Conservation (phyloP, 2,113 vertebrate genomes). For the Vulpes vulpes region DNA sequence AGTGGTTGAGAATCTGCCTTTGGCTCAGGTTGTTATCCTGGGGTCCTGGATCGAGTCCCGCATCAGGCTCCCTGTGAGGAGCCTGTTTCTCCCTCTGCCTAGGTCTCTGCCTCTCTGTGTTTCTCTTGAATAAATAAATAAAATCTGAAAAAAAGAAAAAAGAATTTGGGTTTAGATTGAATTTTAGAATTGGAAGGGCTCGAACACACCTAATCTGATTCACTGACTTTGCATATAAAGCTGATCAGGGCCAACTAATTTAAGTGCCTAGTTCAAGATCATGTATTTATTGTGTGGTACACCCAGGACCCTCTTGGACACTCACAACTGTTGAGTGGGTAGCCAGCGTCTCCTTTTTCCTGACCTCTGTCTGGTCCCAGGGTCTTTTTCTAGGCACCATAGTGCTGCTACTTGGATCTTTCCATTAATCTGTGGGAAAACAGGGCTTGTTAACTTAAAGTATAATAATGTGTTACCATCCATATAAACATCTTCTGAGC, state of each 20-base stretch:
- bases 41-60: too few species aligned
- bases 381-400: not conserved
- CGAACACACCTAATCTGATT: not conserved
- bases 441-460: not conserved
- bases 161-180: constrained; percentile 46
- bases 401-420: constrained; percentile 42
- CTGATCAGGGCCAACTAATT: not conserved
- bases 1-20: too few species aligned
- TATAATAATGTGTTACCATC: not conserved
- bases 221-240: constrained; percentile 23
- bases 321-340: not conserved
- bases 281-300: not conserved
- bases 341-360: not conserved
- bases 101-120: too few species aligned
- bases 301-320: not conserved
- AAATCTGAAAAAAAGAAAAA: not conserved
- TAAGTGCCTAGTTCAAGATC: not conserved
- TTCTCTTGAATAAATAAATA: too few species aligned
- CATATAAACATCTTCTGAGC: not conserved
- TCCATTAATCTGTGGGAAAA: not conserved
- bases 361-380: not conserved
- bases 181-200: constrained; percentile 30
- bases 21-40: too few species aligned
- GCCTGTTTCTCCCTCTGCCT: too few species aligned
- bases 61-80: too few species aligned